These are phyloP conservation scores for Pachliopta kotzebuea DNA, from an alignment of 2,888 invertebrate genomes.

Conservation along the genomic window DNA sequence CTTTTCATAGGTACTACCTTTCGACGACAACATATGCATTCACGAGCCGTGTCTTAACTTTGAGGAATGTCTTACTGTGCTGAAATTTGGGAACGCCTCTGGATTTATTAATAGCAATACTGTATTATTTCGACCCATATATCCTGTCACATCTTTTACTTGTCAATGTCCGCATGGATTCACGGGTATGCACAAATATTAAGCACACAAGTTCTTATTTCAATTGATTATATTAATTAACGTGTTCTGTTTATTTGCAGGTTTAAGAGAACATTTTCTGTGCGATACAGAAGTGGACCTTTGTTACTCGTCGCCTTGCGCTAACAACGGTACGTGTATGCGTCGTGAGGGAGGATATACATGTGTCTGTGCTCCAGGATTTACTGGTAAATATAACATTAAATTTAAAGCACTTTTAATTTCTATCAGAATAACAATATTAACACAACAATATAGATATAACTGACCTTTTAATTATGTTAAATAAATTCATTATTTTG, in stretches of 20 bases:
- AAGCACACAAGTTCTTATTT: not conserved
- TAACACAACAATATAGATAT: no score
- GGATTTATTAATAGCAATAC: slow-evolving; percentile 94
- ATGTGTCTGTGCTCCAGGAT: slow-evolving; percentile 90
- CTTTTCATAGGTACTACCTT: slow-evolving; percentile 87
- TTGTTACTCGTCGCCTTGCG: slow-evolving; percentile 97
- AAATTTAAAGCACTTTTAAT: not conserved
- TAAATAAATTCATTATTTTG: no score
- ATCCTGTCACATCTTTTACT: slow-evolving; percentile 95
- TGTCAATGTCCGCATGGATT: slow-evolving; percentile 96
- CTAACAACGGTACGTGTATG: slow-evolving; percentile 91
- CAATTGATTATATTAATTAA: not conserved
- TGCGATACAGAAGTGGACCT: slow-evolving; percentile 98
- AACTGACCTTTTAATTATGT: no score
- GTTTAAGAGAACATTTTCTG: slow-evolving; percentile 92
- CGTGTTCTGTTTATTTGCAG: slow-evolving; percentile 53
- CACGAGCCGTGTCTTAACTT: slow-evolving; percentile 97
- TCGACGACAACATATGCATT: slow-evolving; percentile 97
- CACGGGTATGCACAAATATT: slow-evolving; percentile 80
- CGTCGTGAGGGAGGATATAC: slow-evolving; percentile 95
- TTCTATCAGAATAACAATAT: no score
- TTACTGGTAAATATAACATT: slow-evolving; percentile 81
- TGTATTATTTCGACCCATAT: slow-evolving; percentile 95
- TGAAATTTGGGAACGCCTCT: slow-evolving; percentile 96
- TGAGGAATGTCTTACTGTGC: slow-evolving; percentile 93